These are phyloP conservation scores for Philhelius pedissequus DNA, from an alignment of 2,888 invertebrate species.

Conservation along the genomic window DNA sequence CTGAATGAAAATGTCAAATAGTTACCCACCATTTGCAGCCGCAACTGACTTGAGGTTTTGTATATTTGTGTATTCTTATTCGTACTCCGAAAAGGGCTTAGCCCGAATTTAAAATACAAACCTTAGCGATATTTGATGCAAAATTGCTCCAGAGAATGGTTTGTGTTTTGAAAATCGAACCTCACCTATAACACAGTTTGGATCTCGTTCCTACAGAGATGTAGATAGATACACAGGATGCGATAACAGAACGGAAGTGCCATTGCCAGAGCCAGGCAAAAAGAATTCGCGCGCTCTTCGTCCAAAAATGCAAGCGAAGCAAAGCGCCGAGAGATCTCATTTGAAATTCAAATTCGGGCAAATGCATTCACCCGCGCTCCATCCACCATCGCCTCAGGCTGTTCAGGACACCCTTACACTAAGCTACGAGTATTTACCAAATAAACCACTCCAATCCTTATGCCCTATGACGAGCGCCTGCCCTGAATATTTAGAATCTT, in stretches of 20 bases:
- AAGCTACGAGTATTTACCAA: not conserved
- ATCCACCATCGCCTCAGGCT: conserved; percentile 49
- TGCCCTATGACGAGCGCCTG: conserved; percentile 21
- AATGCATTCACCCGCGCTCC: conserved; percentile 65
- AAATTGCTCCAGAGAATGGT: conserved; percentile 9
- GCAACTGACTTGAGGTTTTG: not conserved
- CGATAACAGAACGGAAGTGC: conserved; percentile 35
- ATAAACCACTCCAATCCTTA: not conserved
- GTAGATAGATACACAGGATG: conserved; percentile 9
- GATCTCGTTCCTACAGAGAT: not conserved
- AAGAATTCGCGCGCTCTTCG: conserved; percentile 22
- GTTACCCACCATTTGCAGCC: not conserved
- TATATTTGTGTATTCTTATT: not conserved
- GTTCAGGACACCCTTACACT: conserved; percentile 30
- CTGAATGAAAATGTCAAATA: conserved; percentile 62
- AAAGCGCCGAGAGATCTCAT: conserved; percentile 42
- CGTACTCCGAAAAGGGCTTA: conserved; percentile 9
- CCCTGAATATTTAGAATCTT: conserved; percentile 27
- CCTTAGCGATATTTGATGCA: not conserved
- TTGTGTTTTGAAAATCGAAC: conserved; percentile 21
- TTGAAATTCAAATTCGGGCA: conserved; percentile 65
- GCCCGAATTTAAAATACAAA: conserved; percentile 16
- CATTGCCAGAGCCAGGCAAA: conserved; percentile 1
- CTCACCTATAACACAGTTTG: not conserved
- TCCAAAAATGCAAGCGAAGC: conserved; percentile 28